phyloP scores from a whole-genome alignment of 2,113 vertebrate genomes.

The Phodopus roborovskii region DNA sequence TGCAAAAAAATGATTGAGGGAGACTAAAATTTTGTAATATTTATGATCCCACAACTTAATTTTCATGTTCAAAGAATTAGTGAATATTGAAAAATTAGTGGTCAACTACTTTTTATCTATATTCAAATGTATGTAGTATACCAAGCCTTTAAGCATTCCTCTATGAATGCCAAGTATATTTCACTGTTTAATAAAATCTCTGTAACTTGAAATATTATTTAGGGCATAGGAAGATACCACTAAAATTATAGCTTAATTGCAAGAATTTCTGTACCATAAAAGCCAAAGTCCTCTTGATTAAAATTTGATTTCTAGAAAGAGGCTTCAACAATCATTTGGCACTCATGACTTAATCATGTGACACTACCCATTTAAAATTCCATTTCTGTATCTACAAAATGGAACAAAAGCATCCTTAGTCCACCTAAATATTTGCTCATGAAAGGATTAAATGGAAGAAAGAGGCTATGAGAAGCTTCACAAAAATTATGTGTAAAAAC shows the following conservation, averaged over 20 bases:
- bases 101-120: neutral
- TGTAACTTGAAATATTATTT: constrained; percentile 37
- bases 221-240: neutral
- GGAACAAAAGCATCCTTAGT: neutral
- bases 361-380: neutral
- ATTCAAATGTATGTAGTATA: neutral
- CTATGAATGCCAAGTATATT: neutral
- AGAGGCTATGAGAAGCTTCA: neutral
- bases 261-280: neutral
- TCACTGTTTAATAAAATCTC: constrained; percentile 35
- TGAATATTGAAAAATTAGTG: neutral
- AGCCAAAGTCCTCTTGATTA: neutral
- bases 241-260: constrained; percentile 2
- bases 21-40: neutral
- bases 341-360: neutral
- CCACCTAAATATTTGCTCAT: constrained; percentile 18
- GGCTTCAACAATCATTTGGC: neutral
- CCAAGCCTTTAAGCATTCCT: neutral
- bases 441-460: neutral
- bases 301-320: constrained; percentile 21
- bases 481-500: neutral
- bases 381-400: neutral
- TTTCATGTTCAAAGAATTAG: neutral
- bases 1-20: neutral
- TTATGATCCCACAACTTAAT: neutral